Percentiles rank a stretch among this genome's conserved stretches.
Conservation (phyloP, 2,113 vertebrate genomes). For the Pelodiscus sinensis region DNA sequence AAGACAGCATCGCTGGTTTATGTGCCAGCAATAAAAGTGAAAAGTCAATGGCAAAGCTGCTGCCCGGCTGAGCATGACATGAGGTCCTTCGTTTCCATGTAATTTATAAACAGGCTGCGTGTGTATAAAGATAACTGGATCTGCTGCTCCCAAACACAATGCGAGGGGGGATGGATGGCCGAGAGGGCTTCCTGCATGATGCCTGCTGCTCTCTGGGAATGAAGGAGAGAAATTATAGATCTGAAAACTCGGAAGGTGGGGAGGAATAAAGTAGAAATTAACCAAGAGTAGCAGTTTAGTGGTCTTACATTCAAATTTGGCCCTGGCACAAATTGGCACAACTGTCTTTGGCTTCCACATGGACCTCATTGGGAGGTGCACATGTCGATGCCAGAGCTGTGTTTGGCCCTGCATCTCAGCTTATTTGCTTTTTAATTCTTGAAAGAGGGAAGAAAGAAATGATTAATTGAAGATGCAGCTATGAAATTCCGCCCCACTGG, state of each 20-base stretch:
- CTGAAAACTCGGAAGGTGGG: rapidly evolving
- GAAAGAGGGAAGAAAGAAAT: background rate
- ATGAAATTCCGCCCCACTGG: background rate
- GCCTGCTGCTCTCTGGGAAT: background rate
- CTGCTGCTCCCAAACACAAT: rapidly evolving
- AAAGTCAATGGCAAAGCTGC: background rate
- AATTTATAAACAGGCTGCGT: rapidly evolving
- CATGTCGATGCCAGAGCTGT: background rate
- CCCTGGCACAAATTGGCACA: background rate
- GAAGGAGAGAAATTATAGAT: rapidly evolving
- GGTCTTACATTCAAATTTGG: background rate
- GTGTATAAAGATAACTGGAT: rapidly evolving
- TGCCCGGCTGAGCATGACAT: background rate
- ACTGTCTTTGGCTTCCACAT: background rate
- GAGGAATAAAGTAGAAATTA: background rate
- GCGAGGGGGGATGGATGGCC: background rate
- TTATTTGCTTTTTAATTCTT: background rate
- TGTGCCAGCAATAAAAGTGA: background rate
- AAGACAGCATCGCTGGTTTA: background rate
- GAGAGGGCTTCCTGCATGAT: background rate
- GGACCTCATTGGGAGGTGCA: background rate
- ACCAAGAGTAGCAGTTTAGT: rapidly evolving
- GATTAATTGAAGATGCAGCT: background rate
- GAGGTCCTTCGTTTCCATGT: background rate
- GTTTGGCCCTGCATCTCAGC: background rate